These are phyloP conservation scores for Phthorimaea operculella DNA, from an alignment of 1,140 invertebrate species.

Conservation along the genomic window DNA sequence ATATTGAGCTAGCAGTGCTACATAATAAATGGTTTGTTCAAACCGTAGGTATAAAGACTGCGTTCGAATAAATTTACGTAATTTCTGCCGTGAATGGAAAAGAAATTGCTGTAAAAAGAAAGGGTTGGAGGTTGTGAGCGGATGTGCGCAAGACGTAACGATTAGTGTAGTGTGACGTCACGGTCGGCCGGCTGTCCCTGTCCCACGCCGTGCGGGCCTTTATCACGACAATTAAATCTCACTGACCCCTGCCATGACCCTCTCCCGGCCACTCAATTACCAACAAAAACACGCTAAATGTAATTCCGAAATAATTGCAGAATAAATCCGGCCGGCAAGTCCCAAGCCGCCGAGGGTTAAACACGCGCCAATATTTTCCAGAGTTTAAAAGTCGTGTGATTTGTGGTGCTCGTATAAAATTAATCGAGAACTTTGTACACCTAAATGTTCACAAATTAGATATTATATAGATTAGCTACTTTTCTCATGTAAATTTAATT, in stretches of 20 bases:
- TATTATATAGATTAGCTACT: no score
- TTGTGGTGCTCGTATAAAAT: conserved; percentile 1
- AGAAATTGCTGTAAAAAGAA: not conserved
- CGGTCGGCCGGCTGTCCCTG: conserved; percentile 21
- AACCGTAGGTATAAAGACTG: no score
- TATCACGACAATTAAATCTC: conserved; percentile 56
- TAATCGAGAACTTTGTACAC: not conserved
- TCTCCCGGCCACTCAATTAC: not conserved
- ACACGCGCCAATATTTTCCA: not conserved
- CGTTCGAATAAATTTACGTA: no score
- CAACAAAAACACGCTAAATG: not conserved
- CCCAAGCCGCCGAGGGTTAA: not conserved
- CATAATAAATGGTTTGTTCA: no score
- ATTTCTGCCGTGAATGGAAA: no score
- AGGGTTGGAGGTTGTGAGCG: conserved; percentile 5
- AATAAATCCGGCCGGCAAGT: not conserved
- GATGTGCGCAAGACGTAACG: conserved; percentile 37
- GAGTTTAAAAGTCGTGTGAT: not conserved
- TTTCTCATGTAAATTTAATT: no score
- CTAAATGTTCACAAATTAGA: no score
- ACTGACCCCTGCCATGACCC: conserved; percentile 40
- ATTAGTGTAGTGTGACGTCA: conserved; percentile 41
- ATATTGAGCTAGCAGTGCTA: no score
- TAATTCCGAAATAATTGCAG: not conserved
- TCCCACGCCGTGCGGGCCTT: conserved; percentile 39